A percentile compares a stretch with the other conserved stretches of the same genome.
These are phyloP conservation scores for Sparus aurata DNA, from an alignment of 2,797 vertebrate genomes.

Conservation along the genomic window DNA sequence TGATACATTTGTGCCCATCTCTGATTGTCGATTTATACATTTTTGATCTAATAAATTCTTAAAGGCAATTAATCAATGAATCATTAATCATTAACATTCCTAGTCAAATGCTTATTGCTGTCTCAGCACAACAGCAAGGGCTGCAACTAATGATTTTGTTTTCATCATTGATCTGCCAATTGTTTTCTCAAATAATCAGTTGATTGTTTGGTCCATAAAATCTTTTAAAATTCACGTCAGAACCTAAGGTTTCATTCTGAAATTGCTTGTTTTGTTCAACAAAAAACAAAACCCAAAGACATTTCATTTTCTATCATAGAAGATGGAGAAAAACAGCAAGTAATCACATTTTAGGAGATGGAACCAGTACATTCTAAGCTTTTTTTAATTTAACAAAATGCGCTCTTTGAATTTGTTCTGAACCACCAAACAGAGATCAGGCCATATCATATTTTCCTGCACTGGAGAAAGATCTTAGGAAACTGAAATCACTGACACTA, in stretches of 20 bases:
- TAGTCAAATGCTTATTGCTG: not conserved
- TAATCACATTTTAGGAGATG: not conserved
- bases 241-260: not conserved
- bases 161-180: not conserved
- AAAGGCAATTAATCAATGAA: too few species aligned
- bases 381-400: not conserved
- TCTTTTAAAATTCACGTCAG: not conserved
- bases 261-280: not conserved
- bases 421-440: not conserved
- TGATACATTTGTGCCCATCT: too few species aligned
- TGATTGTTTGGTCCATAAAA: not conserved
- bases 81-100: too few species aligned
- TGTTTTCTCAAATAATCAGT: not conserved
- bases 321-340: not conserved
- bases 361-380: not conserved
- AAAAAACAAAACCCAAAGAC: not conserved
- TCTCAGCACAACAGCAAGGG: not conserved
- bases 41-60: too few species aligned
- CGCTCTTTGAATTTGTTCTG: constrained; percentile 3
- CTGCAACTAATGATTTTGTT: not conserved
- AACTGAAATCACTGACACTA: constrained; percentile 3
- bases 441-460: not conserved
- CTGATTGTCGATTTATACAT: too few species aligned
- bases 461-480: not conserved
- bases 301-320: not conserved